Conservation (phyloP, 2,888 invertebrate species). For the Leptarthrus brevirostris region DNA sequence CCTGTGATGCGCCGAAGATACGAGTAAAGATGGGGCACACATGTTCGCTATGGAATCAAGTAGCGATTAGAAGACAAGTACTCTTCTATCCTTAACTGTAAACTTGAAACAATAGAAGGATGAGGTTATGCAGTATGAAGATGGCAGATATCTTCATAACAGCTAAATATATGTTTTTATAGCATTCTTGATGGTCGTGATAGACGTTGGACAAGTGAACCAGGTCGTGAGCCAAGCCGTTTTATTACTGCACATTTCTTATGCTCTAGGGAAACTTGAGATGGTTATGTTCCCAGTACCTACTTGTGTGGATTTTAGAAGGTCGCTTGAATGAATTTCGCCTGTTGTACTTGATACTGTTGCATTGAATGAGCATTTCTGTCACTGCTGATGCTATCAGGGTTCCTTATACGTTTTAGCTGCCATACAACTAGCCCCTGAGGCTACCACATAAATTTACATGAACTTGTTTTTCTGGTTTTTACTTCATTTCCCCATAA, state of each 20-base stretch:
- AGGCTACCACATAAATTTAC: conserved; percentile 25
- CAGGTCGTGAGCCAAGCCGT: conserved; percentile 6
- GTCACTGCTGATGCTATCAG: conserved; percentile 21
- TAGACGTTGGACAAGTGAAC: conserved; percentile 36
- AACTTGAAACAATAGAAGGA: conserved; percentile 16
- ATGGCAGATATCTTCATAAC: background rate
- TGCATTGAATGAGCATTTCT: conserved; percentile 1
- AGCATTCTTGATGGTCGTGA: conserved; percentile 13
- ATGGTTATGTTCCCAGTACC: background rate
- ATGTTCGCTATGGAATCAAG: background rate
- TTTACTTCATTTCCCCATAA: background rate
- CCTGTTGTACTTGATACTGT: background rate
- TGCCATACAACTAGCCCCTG: conserved; percentile 14
- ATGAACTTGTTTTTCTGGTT: conserved; percentile 26
- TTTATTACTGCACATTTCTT: background rate
- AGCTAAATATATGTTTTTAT: background rate
- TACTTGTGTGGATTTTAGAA: background rate
- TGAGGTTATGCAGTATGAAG: conserved; percentile 4
- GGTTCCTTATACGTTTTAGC: background rate
- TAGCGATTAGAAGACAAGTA: background rate
- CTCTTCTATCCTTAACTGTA: conserved; percentile 6
- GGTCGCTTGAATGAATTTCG: conserved; percentile 17
- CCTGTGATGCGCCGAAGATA: background rate
- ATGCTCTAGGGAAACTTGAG: conserved; percentile 16
- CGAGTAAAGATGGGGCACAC: background rate